Evolutionary conservation across 2,113 vertebrate genomes (phyloP), one percentile per base, ranked within the genome.

Genomic region (Ifrita kowaldi): DNA sequence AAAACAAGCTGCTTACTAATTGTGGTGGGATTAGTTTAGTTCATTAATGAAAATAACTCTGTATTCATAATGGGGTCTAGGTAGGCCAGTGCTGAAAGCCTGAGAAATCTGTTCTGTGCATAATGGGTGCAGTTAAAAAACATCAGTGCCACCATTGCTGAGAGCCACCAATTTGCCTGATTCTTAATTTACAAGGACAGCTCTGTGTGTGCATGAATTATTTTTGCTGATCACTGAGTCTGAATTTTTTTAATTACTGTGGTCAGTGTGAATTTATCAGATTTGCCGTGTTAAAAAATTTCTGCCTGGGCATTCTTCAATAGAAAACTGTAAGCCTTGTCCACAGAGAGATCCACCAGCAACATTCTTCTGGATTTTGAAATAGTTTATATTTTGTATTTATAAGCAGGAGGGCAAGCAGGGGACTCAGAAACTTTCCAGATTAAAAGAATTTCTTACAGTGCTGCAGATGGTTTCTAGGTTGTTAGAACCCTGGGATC

Each of bases 291-390:
- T 50, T 67, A 37, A 42, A 52, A 67, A 49, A 21, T 60, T 23
- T 41, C 39, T 35, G 4, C 0, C 0, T 53, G 35, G 53, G 7
- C 39, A 11, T 57, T 67, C 53, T 59, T 55, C 15, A 10, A 3
- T 4, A 73, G 22, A 59, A 76, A 82, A 37, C 30, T 1, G 2
- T 44, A 44, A 86, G 5, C 26, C 21, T 52, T 65, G 21, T 47
- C 55, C 41, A 26, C 1, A 1, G 33, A 65, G 42, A 44, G 3
- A 44, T 35, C 21, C 1, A 1, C 24, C 8, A 10, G 37, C 13
- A 80, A 14, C 2, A 3, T 76, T 46, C 37, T 59, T 11, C 56
- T 70, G 55, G 22, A 55, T 56, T 82, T 68, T 74, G 7, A 89
- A 81, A 30, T 16, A 33, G 11, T 30, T 42, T 60, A 0, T 46